A percentile compares a stretch with the other conserved stretches of the same genome.
These are phyloP conservation scores for Habropoda laboriosa DNA, from an alignment of 1,140 invertebrate genomes.

Conservation along the genomic window DNA sequence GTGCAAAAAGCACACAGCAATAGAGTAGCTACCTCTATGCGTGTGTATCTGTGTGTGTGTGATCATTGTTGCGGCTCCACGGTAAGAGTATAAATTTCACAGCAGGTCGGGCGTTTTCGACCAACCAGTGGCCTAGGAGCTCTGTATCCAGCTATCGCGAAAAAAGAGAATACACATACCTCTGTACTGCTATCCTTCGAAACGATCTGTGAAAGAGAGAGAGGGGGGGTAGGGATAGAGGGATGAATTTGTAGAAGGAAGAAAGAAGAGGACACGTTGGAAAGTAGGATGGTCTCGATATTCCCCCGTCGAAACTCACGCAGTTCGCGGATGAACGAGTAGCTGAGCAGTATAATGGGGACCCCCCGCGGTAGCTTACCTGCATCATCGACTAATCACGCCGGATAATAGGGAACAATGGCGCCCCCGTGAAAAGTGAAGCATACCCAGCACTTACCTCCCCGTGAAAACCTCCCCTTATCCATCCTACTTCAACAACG, in stretches of 20 bases:
- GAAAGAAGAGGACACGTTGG: slow-evolving; percentile 18
- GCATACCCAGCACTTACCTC: slow-evolving; percentile 76
- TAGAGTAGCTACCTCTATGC: too few species aligned
- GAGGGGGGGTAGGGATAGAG: neutral
- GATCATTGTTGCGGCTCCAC: slow-evolving; percentile 66
- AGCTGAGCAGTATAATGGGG: slow-evolving; percentile 74
- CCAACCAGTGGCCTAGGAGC: neutral
- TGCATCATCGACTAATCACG: slow-evolving; percentile 82
- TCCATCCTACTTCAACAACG: too few species aligned
- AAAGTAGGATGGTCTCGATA: slow-evolving; percentile 52
- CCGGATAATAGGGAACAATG: slow-evolving; percentile 81
- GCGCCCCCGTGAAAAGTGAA: slow-evolving; percentile 79
- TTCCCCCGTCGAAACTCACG: slow-evolving; percentile 45
- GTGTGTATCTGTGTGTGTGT: too few species aligned
- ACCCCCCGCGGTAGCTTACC: slow-evolving; percentile 81
- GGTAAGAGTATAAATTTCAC: slow-evolving; percentile 75
- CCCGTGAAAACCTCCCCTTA: too few species aligned
- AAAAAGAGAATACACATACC: slow-evolving; percentile 17
- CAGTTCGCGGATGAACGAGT: slow-evolving; percentile 69
- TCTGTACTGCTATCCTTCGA: neutral
- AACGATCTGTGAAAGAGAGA: neutral
- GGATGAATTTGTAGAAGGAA: neutral
- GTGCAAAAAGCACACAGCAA: slow-evolving; percentile 54
- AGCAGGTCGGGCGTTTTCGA: slow-evolving; percentile 62
- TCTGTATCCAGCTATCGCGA: neutral